These are phyloP conservation scores for Drosophila colorata DNA, from an alignment of 2,888 invertebrate genomes.

Conservation along the genomic window DNA sequence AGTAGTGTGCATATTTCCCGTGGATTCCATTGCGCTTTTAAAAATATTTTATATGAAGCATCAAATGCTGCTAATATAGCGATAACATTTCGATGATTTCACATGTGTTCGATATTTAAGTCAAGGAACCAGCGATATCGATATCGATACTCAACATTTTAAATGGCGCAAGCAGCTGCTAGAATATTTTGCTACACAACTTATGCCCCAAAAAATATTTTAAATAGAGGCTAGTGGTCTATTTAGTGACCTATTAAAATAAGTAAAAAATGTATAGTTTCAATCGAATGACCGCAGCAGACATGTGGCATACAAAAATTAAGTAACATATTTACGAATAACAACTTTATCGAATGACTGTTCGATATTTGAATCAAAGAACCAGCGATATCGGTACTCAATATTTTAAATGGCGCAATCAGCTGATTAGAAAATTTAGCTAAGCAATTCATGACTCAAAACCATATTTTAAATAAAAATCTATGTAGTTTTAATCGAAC, in stretches of 20 bases:
- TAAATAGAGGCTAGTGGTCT: too few species aligned
- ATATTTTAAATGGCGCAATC: neutral
- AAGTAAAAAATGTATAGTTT: too few species aligned
- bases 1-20: constrained; percentile 12
- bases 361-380: neutral
- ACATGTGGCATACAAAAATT: neutral
- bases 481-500: neutral
- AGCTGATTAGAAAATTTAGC: neutral
- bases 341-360: too few species aligned
- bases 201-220: neutral
- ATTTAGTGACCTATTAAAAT: too few species aligned
- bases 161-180: neutral
- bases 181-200: neutral
- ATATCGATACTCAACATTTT: constrained; percentile 1
- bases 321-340: neutral
- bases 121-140: neutral
- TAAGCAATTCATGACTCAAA: neutral
- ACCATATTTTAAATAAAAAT: neutral
- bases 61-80: constrained; percentile 2
- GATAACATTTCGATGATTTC: constrained; percentile 9
- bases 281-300: neutral
- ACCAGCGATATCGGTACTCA: neutral
- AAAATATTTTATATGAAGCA: neutral
- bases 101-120: neutral
- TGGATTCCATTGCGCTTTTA: constrained; percentile 9